These are phyloP conservation scores for Fopius arisanus DNA, from an alignment of 1,140 invertebrate species.

Conservation along the genomic window DNA sequence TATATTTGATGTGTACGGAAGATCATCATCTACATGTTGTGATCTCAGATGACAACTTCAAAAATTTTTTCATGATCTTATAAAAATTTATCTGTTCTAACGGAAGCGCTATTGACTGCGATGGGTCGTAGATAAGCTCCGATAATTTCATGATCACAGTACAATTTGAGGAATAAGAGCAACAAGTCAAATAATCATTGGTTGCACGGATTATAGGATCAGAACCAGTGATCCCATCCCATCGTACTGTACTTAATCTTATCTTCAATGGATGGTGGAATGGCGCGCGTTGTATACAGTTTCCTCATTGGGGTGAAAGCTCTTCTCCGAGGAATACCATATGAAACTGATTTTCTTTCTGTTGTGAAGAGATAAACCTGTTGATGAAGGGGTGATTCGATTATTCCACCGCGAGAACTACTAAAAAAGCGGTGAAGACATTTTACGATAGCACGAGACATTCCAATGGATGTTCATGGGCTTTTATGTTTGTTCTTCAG, in stretches of 20 bases:
- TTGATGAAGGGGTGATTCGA: neutral
- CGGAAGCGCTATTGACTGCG: neutral
- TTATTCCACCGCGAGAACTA: neutral
- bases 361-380: conserved; percentile 3
- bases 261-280: neutral
- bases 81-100: neutral
- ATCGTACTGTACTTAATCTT: conserved; percentile 1
- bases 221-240: neutral
- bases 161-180: neutral
- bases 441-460: neutral
- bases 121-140: neutral
- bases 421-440: neutral
- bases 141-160: neutral
- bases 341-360: neutral
- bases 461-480: neutral
- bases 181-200: neutral
- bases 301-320: neutral
- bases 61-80: no score
- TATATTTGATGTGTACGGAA: no score
- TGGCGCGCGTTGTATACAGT: neutral
- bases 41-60: no score
- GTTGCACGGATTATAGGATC: neutral
- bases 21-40: no score
- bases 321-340: neutral
- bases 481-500: neutral